phyloP scores from a whole-genome alignment of 2,113 vertebrate genomes.

The Morphnarchus princeps region DNA sequence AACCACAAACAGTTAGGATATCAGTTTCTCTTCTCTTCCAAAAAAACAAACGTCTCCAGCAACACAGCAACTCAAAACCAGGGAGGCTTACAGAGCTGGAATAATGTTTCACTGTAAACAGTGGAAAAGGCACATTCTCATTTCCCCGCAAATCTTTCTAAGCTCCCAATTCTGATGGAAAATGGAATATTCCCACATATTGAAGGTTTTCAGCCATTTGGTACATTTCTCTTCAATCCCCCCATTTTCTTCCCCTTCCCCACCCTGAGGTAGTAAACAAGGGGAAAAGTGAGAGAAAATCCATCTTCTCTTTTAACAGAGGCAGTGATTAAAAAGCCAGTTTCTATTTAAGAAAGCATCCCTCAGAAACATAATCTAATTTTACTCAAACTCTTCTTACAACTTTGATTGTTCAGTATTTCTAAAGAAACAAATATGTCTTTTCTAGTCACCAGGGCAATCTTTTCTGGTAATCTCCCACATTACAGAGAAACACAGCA shows the following conservation, averaged over 20 bases:
- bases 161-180: neutral
- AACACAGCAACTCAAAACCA: neutral
- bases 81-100: neutral
- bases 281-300: neutral
- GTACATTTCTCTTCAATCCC: neutral
- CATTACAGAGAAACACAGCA: neutral
- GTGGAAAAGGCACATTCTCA: neutral
- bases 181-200: neutral
- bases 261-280: neutral
- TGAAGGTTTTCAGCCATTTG: neutral
- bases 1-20: neutral
- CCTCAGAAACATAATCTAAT: neutral
- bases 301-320: neutral
- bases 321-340: neutral
- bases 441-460: neutral
- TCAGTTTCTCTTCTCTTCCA: neutral
- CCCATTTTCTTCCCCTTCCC: neutral
- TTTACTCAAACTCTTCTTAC: neutral
- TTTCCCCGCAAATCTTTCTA: neutral
- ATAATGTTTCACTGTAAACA: neutral
- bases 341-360: neutral
- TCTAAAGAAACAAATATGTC: neutral
- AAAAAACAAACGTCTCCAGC: neutral
- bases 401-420: neutral
- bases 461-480: neutral